Percentiles rank a stretch among this genome's conserved stretches.
Evolutionary conservation across 2,113 vertebrate genomes (phyloP).

Genomic region (Motacilla alba): DNA sequence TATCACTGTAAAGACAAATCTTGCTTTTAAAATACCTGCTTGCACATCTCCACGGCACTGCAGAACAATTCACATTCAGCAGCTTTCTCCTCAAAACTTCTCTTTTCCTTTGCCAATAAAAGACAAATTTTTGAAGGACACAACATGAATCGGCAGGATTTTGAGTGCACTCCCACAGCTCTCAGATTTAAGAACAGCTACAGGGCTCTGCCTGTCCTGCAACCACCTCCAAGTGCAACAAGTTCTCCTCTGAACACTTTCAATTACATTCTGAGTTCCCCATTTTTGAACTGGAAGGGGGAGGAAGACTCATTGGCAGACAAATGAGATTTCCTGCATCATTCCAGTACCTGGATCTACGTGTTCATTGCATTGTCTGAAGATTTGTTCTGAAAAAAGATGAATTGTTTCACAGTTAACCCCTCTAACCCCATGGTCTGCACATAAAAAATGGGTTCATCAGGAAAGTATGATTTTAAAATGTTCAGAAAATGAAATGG

Average conservation of each 20-base stretch:
- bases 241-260: neutral
- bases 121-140: constrained; percentile 30
- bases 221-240: constrained; percentile 20
- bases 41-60: neutral
- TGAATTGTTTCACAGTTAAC: neutral
- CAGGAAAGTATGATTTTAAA: neutral
- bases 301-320: neutral
- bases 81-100: neutral
- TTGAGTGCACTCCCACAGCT: neutral
- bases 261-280: neutral
- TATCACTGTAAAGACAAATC: neutral
- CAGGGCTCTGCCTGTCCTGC: neutral
- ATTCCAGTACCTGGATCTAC: neutral
- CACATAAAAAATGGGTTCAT: neutral
- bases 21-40: neutral
- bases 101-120: neutral
- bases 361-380: neutral
- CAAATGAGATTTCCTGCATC: neutral
- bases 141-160: constrained; percentile 3
- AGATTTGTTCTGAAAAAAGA: neutral
- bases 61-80: neutral
- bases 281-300: neutral
- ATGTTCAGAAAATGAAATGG: neutral
- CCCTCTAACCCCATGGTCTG: neutral
- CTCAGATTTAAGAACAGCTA: neutral